Evolutionary conservation across 1,140 invertebrate genomes (phyloP).

Genomic region (Drosophila repleta): DNA sequence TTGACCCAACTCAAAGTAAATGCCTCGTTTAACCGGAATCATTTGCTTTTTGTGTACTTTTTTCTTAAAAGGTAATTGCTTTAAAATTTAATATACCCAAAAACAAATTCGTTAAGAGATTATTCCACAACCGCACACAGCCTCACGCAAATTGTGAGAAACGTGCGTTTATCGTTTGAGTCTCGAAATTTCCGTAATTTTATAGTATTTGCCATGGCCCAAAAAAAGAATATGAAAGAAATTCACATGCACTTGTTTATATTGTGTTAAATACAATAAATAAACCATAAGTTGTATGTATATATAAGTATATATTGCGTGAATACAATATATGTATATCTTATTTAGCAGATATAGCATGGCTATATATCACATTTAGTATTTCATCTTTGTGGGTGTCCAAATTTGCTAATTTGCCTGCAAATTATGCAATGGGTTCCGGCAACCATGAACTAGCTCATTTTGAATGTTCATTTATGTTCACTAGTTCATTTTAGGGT

Average conservation of each 20-base stretch:
- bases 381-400: too few species aligned
- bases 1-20: constrained; percentile 48
- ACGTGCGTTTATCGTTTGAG: constrained; percentile 27
- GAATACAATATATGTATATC: neutral
- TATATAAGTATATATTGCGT: neutral
- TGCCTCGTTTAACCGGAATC: constrained; percentile 10
- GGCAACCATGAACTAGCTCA: too few species aligned
- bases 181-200: constrained; percentile 43
- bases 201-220: constrained; percentile 45
- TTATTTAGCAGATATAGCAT: neutral
- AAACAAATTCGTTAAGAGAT: too few species aligned
- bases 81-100: too few species aligned
- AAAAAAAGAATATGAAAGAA: constrained; percentile 24
- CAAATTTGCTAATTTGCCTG: too few species aligned
- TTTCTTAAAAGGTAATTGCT: too few species aligned
- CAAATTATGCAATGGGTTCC: too few species aligned
- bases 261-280: constrained; percentile 2
- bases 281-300: neutral
- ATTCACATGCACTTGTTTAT: constrained; percentile 51
- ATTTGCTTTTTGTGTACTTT: constrained; percentile 6
- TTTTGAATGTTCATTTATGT: too few species aligned
- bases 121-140: too few species aligned
- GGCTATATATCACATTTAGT: too few species aligned
- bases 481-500: too few species aligned
- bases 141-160: constrained; percentile 31